Evolutionary conservation across 2,797 vertebrate species (phyloP).

Genomic region (Craterocephalus amniculus): DNA sequence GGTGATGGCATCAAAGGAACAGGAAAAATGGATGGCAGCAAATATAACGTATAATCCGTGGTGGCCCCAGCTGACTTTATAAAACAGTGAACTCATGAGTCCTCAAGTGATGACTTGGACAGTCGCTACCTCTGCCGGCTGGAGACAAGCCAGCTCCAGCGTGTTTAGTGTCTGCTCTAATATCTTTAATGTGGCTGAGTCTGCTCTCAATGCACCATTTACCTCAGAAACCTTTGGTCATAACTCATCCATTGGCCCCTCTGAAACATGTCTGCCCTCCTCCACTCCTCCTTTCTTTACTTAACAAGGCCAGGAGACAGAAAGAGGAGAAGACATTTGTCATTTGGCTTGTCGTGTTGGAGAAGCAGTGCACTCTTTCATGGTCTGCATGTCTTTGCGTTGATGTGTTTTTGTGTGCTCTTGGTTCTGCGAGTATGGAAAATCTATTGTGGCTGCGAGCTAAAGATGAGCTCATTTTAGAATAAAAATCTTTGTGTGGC

Average conservation of each 20-base stretch:
- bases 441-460: constrained; percentile 45
- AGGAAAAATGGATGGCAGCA: constrained; percentile 9
- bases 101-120: constrained; percentile 27
- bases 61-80: constrained; percentile 7
- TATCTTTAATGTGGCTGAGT: constrained; percentile 60
- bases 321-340: constrained; percentile 55
- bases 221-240: constrained; percentile 31
- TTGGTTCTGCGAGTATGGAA: constrained; percentile 41
- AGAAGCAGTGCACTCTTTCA: constrained; percentile 47
- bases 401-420: constrained; percentile 15
- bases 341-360: constrained; percentile 42
- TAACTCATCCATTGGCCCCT: constrained; percentile 52
- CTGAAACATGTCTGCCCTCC: constrained; percentile 39
- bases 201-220: constrained; percentile 50
- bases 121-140: constrained; percentile 6
- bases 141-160: constrained; percentile 13
- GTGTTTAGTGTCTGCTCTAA: constrained; percentile 50
- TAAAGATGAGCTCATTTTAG: constrained; percentile 34
- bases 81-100: constrained; percentile 10
- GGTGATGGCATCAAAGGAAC: neutral
- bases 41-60: neutral
- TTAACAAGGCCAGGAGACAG: constrained; percentile 73
- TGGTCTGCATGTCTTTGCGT: constrained; percentile 22
- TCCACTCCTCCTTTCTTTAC: constrained; percentile 59
- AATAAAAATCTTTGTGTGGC: constrained; percentile 17